phyloP scores from a whole-genome alignment of 2,888 invertebrate genomes.

The Melieria picta region DNA sequence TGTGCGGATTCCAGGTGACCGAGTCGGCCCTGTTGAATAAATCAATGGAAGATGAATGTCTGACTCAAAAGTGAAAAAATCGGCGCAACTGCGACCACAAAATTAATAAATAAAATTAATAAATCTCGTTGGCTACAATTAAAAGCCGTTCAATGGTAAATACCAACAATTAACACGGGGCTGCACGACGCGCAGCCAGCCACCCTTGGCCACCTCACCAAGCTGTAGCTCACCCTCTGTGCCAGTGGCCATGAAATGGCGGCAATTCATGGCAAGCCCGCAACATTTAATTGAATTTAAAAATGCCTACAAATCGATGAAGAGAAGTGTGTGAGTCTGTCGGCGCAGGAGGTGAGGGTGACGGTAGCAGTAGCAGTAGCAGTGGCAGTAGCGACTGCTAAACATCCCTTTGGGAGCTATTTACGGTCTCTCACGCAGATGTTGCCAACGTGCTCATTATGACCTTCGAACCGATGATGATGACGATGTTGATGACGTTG shows the following conservation, averaged over 20 bases:
- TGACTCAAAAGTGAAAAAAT: conserved; percentile 18
- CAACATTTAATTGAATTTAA: conserved; percentile 62
- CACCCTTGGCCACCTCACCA: conserved; percentile 22
- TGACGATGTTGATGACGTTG: neutral
- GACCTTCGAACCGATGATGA: neutral
- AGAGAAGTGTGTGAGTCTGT: conserved; percentile 16
- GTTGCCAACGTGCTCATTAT: conserved; percentile 9
- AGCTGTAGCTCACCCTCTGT: conserved; percentile 10
- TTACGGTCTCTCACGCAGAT: conserved; percentile 53
- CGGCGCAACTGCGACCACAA: conserved; percentile 24
- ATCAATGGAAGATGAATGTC: conserved; percentile 12
- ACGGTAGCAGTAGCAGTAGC: no score
- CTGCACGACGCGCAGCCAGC: conserved; percentile 31
- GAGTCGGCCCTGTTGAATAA: conserved; percentile 81
- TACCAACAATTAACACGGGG: conserved; percentile 63
- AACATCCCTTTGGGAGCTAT: conserved; percentile 66
- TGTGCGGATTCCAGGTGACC: conserved; percentile 99
- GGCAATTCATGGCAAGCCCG: conserved; percentile 51
- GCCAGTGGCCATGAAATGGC: conserved; percentile 57
- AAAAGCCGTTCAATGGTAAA: conserved; percentile 59
- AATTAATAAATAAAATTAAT: conserved; percentile 36
- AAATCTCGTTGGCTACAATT: conserved; percentile 43
- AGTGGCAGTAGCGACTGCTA: no score
- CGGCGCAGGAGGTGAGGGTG: neutral
- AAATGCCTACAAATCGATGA: conserved; percentile 38